Evolutionary conservation across 2,888 invertebrate species (phyloP), one percentile per base, ranked within the genome.

Genomic region (Chymomyza fuscimana): DNA sequence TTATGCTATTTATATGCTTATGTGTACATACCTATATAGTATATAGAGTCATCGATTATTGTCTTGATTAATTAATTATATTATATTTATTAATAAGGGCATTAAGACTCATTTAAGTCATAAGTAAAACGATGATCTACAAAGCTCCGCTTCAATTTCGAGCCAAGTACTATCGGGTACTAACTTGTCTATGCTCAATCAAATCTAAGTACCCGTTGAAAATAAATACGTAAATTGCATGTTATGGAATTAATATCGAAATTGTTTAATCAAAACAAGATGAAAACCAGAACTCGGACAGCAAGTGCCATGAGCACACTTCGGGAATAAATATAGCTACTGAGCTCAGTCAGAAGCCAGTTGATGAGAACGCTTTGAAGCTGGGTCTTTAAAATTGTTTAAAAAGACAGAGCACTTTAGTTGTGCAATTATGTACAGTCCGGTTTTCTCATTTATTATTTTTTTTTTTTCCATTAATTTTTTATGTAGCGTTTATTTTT

Each of bases 401-500:
- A 22, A 58, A 58, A 19, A 12, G n/a, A 59, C 25, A n/a, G 15
- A 59, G 6, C 25, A 29, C n/a, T 36, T 12, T 51, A 51, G 25
- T 63, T 71, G 62, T 58, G 63, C 60, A 72, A 69, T 70, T 78
- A 70, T 69, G 64, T 65, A 70, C 74, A 74, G 74, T 77, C 63
- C 29, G 22, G 63, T 52, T 63, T 51, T 12, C 32, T 7, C 32
- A 32, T 32, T 19, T 40, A 15, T 46, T n/a, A 4, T 6, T n/a
- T 3, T 40, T 40, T 40, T 40, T 62, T 40, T 62, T n/a, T 52
- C 61, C 58, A 61, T 25, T 50, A 25, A 25, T 58, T 72, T 32
- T 61, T 60, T 59, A 25, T 32, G 32, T 32, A 36, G 62, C 12
- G 70, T 73, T 72, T 78, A 79, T 79, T 75, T 79, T 75, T 80